Base-by-base conservation (phyloP, 2,113 vertebrate genomes). In the Axis porcinus region DNA sequence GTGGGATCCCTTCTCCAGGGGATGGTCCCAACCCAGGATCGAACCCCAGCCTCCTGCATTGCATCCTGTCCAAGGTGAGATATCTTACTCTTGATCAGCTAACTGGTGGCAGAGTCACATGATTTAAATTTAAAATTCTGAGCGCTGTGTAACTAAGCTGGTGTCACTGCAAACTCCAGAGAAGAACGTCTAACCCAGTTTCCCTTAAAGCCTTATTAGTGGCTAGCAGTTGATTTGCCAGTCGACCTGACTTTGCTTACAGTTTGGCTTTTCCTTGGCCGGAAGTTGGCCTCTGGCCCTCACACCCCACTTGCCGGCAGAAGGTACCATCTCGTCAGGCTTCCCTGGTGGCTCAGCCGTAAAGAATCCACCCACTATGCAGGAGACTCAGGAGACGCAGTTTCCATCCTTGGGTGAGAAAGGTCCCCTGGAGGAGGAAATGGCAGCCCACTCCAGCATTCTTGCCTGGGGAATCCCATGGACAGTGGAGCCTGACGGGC, bases 221-320 rank as follows among this genome's bases (percentile, higher is more conserved):
- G 50, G 17, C 15, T 45, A 8, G 12, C 1, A 7, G 3, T 2
- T 28, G 14, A 9, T 11, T 25, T n/a, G 1, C 74, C 3, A 7
- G 17, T 27, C 60, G 8, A 5, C 5, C 86, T 84, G 14, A 4
- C 25, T 30, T 23, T 21, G 3, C 30, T 16, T 1, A n/a, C 4
- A 2, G 90, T 23, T 9, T 16, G 11, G 11, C 9, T 1, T 11
- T 23, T 2, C 47, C 17, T 64, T 9, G 45, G 76, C 16, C 28
- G 2, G 8, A n/a, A 30, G 33, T 28, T 2, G 21, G 30, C 7
- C 2, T 21, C 15, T 62, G 52, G 5, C 33, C n/a, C 33, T 4
- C 28, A 10, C 33, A 0, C 6, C 15, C 15, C 10, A 14, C 0
- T 7, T 40, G 13, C 47, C 25, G 6, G 52, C 13, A 16, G 11